Percentiles rank a stretch among this genome's conserved stretches.
Evolutionary conservation across 1,140 invertebrate genomes (phyloP).

Genomic region (Littorina saxatilis): DNA sequence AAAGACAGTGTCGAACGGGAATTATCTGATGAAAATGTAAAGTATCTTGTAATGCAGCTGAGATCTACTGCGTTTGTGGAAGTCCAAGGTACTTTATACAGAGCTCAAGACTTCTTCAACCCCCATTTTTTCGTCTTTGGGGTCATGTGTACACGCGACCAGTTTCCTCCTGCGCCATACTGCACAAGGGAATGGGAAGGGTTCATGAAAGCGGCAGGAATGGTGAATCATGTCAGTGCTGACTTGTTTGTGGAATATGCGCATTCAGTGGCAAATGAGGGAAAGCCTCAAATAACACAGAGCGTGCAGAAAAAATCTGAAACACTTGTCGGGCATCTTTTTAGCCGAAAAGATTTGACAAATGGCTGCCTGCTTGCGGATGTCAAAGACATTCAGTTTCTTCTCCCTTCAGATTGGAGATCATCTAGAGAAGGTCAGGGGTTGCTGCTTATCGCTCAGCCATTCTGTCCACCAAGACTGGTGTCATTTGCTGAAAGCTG

Average conservation of each 20-base stretch:
- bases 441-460: conserved; percentile 15
- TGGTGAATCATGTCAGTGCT: neutral
- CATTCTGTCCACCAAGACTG: conserved; percentile 7
- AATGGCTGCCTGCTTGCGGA: conserved; percentile 1
- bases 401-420: conserved; percentile 34
- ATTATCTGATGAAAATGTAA: neutral
- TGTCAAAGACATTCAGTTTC: conserved; percentile 45
- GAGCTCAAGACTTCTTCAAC: conserved; percentile 22
- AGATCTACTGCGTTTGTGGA: neutral
- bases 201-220: conserved; percentile 14
- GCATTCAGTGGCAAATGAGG: neutral
- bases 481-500: conserved; percentile 42
- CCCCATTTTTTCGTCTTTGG: neutral
- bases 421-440: neutral
- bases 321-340: conserved; percentile 14
- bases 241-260: conserved; percentile 21
- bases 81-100: neutral
- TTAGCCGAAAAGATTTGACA: neutral
- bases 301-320: neutral
- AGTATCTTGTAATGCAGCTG: neutral
- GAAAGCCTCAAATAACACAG: neutral
- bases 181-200: neutral
- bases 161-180: conserved; percentile 22
- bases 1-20: neutral
- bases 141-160: neutral